phyloP scores from a whole-genome alignment of 2,797 vertebrate genomes.

The Pelobates cultripes region DNA sequence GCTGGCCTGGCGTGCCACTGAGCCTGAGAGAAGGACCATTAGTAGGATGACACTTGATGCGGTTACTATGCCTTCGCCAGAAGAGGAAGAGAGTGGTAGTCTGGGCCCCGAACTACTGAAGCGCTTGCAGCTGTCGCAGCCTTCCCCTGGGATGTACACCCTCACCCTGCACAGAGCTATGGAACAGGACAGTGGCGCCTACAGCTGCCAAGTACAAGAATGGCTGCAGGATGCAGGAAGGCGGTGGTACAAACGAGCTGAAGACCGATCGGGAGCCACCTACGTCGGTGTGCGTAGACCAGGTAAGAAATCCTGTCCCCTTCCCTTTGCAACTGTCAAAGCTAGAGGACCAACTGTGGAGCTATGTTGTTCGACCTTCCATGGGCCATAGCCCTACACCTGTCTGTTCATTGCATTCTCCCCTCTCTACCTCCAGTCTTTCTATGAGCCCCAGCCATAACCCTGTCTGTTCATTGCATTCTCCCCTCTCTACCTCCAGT shows the following conservation, averaged over 20 bases:
- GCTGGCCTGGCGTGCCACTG: slow-evolving; percentile 71
- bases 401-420: too few species aligned
- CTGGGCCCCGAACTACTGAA: slow-evolving; percentile 57
- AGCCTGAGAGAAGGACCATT: slow-evolving; percentile 64
- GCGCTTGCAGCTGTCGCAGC: slow-evolving; percentile 72
- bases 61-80: slow-evolving; percentile 65
- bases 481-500: too few species aligned
- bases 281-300: slow-evolving; percentile 68
- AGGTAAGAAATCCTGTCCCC: slow-evolving; percentile 62
- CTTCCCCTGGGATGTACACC: slow-evolving; percentile 65
- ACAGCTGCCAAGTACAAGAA: slow-evolving; percentile 75
- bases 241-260: slow-evolving; percentile 73
- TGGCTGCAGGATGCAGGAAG: slow-evolving; percentile 72
- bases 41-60: slow-evolving; percentile 67
- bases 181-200: slow-evolving; percentile 82
- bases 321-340: too few species aligned
- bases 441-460: too few species aligned
- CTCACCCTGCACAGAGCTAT: slow-evolving; percentile 87
- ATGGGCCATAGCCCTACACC: too few species aligned
- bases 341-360: too few species aligned
- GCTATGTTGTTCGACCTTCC: too few species aligned
- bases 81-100: slow-evolving; percentile 41
- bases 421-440: too few species aligned
- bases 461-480: too few species aligned
- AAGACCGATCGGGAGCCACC: slow-evolving; percentile 69